Base-by-base conservation (phyloP, 2,113 vertebrate genomes). In the Pongo abelii region DNA sequence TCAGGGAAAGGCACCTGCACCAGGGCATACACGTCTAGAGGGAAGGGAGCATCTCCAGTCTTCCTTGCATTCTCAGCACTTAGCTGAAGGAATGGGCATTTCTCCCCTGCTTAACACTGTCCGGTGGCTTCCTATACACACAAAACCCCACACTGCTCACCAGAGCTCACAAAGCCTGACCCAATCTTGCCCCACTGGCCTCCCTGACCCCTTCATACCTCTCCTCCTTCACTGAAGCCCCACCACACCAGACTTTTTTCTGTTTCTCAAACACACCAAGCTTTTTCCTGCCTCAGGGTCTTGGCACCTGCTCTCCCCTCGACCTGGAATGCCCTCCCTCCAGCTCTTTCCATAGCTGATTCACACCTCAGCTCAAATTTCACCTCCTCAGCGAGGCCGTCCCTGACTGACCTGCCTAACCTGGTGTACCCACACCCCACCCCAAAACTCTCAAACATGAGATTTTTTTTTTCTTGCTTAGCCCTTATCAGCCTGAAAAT, bases 321-420 rank as follows among this genome's bases (percentile, higher is more conserved):
- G 35, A 72, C 96, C 94, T 94, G 32, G 67, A 72, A 81, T 61
- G 92, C 43, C 96, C 97, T 93, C 92, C 75, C 86, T 79, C 74
- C 25, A 72, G 67, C 75, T 84, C 79, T 93, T 75, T 86, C 57
- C 84, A 70, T 74, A 57, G 40, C 55, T 91, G 38, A 72, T 91
- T 92, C 90, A 84, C 8, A 32, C n/a, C 90, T 85, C 70, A 86
- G 57, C 84, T 97, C 95, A 72, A 18, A 96, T 96, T 95, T 91
- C 97, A 88, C 92, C 57, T 96, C 70, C 90, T 95, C 96, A 85
- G 77, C 20, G 11, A 96, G 57, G 48, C 90, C 3, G 7, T 72
- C 95, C 93, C 72, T 57, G 64, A 84, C 70, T 80, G 94, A 59
- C 92, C 84, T 81, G 61, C 85, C 77, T 72, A 84, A 92, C 4